These are phyloP conservation scores for Adrianichthys oophorus DNA, from an alignment of 2,797 vertebrate species.

Conservation along the genomic window DNA sequence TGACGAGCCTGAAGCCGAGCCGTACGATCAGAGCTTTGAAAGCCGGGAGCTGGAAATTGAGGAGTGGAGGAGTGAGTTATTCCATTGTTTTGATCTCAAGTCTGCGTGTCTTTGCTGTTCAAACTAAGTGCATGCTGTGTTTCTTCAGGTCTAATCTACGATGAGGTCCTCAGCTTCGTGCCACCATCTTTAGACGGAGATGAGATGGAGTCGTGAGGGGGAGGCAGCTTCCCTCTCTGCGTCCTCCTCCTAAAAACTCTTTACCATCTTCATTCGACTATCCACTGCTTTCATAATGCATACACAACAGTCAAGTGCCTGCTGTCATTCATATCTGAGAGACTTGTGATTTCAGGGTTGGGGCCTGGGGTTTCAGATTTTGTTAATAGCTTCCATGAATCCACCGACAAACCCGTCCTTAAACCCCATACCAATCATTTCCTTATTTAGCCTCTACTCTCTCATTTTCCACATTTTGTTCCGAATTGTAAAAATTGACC, in stretches of 20 bases:
- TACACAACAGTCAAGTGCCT: slow-evolving; percentile 88
- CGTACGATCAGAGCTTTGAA: slow-evolving; percentile 97
- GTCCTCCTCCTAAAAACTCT: slow-evolving; percentile 64
- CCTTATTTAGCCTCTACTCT: slow-evolving; percentile 25
- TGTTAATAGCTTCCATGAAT: slow-evolving; percentile 24
- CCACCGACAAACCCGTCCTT: slow-evolving; percentile 23
- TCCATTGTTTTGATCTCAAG: background rate
- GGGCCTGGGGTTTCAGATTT: slow-evolving; percentile 25
- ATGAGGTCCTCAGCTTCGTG: slow-evolving; percentile 92
- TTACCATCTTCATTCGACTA: slow-evolving; percentile 78
- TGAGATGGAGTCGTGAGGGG: slow-evolving; percentile 94
- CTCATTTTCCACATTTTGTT: slow-evolving; percentile 11
- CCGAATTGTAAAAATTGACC: slow-evolving; percentile 9
- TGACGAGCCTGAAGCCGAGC: slow-evolving; percentile 93
- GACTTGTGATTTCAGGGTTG: slow-evolving; percentile 71
- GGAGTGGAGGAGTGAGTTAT: slow-evolving; percentile 94
- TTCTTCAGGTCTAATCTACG: slow-evolving; percentile 88
- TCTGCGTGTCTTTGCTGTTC: background rate
- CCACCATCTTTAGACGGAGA: slow-evolving; percentile 88
- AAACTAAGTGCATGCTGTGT: slow-evolving; percentile 10
- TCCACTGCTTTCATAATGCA: slow-evolving; percentile 60
- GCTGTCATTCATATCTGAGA: slow-evolving; percentile 78
- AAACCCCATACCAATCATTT: slow-evolving; percentile 25
- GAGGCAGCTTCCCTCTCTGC: slow-evolving; percentile 11
- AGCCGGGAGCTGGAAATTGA: slow-evolving; percentile 95